Base-by-base conservation (phyloP, 2,888 invertebrate genomes). In the Mimachlamys varia region DNA sequence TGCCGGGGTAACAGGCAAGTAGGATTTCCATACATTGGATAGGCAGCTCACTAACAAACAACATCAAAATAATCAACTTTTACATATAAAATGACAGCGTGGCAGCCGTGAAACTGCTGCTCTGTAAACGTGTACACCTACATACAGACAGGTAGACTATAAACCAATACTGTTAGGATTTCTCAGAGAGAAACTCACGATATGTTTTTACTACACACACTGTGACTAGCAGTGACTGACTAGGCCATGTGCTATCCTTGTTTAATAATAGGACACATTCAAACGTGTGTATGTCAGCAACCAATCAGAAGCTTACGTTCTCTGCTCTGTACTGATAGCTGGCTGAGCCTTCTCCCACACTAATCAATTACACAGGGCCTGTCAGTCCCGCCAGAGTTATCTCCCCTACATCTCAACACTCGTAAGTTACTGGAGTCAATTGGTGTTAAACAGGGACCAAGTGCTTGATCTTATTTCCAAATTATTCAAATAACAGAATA, bases 261-360 rank as follows among this genome's bases (percentile, higher is more conserved):
- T 76, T 76, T 76, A 76, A 76, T 76, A 76, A 76, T 76, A 76
- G 76, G 76, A 76, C 76, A 76, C 33, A 76, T 76, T 76, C 76
- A 76, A 76, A 76, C 76, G 33, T 76, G 76, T 76, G 76, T 76
- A 76, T 76, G 76, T 76, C 76, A 76, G 76, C 76, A 22, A 76
- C 76, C 76, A 76, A 76, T 76, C 76, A 76, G 76, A 76, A 76
- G 76, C 76, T 33, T 33, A 33, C 76, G 15, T 76, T 76, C 76
- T 76, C 76, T 76, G 76, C 76, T 76, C 76, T 76, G 76, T 76
- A 76, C 76, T 76, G 76, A 76, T 76, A 76, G 76, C 76, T 33
- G 33, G 76, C 76, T 76, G 76, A 76, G 76, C 7, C 33, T 33
- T 76, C 76, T 76, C 76, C 76, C 76, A 76, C 76, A 76, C 76